Evolutionary conservation across 2,797 vertebrate genomes (phyloP).

Genomic region (Lithobates pipiens): DNA sequence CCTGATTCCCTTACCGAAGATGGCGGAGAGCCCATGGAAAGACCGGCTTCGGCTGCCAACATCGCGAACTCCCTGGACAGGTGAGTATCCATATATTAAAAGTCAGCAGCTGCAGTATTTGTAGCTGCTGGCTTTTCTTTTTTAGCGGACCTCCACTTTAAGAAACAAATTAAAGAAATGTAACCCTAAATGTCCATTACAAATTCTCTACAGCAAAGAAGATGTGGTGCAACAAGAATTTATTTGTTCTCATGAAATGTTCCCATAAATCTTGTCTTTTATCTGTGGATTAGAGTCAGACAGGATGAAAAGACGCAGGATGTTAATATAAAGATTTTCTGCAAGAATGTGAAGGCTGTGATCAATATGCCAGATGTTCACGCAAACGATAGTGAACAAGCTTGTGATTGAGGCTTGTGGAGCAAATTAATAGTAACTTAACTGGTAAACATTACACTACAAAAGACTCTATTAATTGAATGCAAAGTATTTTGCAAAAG

Average conservation of each 20-base stretch:
- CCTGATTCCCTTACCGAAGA: no score
- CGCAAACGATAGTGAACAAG: neutral
- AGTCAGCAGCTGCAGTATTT: no score
- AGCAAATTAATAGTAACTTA: slow-evolving; percentile 33
- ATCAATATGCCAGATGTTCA: slow-evolving; percentile 38
- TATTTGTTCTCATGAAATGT: slow-evolving; percentile 19
- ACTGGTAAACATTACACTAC: slow-evolving; percentile 9
- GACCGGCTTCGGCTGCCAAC: no score
- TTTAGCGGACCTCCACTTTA: no score
- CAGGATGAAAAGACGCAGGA: slow-evolving; percentile 20
- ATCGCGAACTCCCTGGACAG: no score
- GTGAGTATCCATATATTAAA: no score
- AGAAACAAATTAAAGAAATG: no score
- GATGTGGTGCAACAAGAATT: slow-evolving; percentile 16
- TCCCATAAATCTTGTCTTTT: slow-evolving; percentile 15
- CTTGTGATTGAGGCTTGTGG: slow-evolving; percentile 9
- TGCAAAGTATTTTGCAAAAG: neutral
- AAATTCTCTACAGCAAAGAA: neutral
- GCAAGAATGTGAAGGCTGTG: slow-evolving; percentile 13
- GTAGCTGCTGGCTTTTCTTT: no score
- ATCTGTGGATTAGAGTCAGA: slow-evolving; percentile 27
- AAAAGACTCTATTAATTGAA: slow-evolving; percentile 5
- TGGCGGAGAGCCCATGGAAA: no score
- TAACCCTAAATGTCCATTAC: no score
- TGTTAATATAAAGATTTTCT: slow-evolving; percentile 33